Evolutionary conservation across 2,797 vertebrate genomes (phyloP), one percentile per base, ranked within the genome.

Genomic region (Acanthornis magna): DNA sequence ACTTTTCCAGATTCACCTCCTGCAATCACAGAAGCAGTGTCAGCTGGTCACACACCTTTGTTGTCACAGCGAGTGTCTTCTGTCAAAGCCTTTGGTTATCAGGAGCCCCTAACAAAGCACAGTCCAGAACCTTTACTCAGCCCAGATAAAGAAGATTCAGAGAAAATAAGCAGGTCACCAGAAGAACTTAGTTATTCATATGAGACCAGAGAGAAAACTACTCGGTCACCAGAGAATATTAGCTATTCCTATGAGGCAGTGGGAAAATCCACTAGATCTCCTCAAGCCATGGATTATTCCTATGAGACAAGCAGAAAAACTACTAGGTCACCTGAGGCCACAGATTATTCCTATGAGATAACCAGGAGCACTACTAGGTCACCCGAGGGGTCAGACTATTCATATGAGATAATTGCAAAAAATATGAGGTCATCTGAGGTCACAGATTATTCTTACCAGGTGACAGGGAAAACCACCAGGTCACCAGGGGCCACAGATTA

Each of bases 141-240:
- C 63, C 53, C 97, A 89, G 97, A 97, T 51, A 97, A 98, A 87
- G 98, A 98, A 81, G 98, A 96, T 66, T 97, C 60, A 73, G 93
- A 87, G 34, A 96, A 95, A 91, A 84, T 93, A 54, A 85, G 90
- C 55, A 97, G 94, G 74, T 97, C 96, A 42, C 96, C 97, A 29
- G 97, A 98, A 66, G 96, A 97, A 76, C 93, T 97, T 43, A 97
- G 72, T 90, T 97, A 98, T 38, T 95, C 96, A n/a, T 97, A 97
- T 36, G 88, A 96, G 45, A 91, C 92, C 62, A 70, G 85, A 32
- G 97, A 97, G 73, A 94, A 96, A 89, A 85, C 43, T 40, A 86
- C 68, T 5, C 88, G 95, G 45, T 98, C 97, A 77, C 96, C 97
- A 74, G 97, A 94, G 15, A 93, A 88, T 85, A 88, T 97, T 87